Base-by-base conservation (phyloP, 2,113 vertebrate species). In the Dromaius novaehollandiae region DNA sequence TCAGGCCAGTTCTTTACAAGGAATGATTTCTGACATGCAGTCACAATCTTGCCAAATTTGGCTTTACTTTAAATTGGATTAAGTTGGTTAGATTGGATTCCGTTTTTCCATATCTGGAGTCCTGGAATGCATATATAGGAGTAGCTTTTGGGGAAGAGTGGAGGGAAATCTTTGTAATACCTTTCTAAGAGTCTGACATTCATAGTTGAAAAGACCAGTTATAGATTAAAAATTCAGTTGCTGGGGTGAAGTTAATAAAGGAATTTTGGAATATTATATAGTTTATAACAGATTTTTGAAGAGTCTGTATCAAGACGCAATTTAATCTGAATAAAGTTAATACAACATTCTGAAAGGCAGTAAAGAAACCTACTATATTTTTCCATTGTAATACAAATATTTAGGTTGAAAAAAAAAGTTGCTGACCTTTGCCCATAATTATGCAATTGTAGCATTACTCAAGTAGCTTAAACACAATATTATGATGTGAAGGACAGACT, bases 401-500 rank as follows among this genome's bases (percentile, higher is more conserved):
- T 98, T 97, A 92, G 53, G 77, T 79, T 66, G 56, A 88, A 92
- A 88, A 70, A 74, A 94, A 74, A 75, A 90, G 48, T 36, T n/a
- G 12, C 82, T 93, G 93, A 78, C 96, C 61, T 96, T 95, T 97
- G 71, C 70, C 34, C 51, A 28, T 58, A 79, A 64, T 96, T 96
- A 90, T 13, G 2, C 88, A 92, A 91, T 46, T 50, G 53, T 40
- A 75, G 48, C 83, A 65, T 95, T 97, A 73, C 44, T 81, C 60
- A 93, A 79, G 46, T 51, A 68, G 71, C 75, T 96, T 89, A 71
- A 87, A 93, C 28, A 64, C 48, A 77, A 69, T 68, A 80, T 96
- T 86, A 83, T 77, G 53, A 74, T 77, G 36, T 32, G 46, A 88
- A 97, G 86, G 75, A 20, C 78, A 93, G 42, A 68, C 30, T 91